These are phyloP conservation scores for Gila robusta DNA, from an alignment of 2,797 vertebrate species.

Conservation along the genomic window DNA sequence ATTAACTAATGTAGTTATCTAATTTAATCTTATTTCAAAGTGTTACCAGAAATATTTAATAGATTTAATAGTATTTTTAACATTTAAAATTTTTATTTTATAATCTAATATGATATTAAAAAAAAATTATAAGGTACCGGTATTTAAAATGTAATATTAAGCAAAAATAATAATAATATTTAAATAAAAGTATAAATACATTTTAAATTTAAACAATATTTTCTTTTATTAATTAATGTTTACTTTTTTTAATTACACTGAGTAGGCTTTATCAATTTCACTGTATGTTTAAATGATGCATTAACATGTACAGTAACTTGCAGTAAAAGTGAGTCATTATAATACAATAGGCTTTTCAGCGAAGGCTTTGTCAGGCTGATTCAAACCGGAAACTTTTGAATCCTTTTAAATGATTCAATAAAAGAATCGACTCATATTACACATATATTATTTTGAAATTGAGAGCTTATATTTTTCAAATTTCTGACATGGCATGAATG, in stretches of 20 bases:
- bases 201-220: neutral
- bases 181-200: too few species aligned
- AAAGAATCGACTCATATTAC: neutral
- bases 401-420: neutral
- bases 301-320: neutral
- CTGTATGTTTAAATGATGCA: too few species aligned
- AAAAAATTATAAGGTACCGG: neutral
- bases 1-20: neutral
- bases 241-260: neutral
- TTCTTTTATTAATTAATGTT: too few species aligned
- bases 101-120: too few species aligned
- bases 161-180: neutral
- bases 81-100: too few species aligned
- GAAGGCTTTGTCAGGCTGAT: neutral
- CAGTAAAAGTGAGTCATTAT: neutral
- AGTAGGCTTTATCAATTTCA: neutral
- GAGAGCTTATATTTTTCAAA: neutral
- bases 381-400: neutral
- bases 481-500: neutral
- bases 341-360: neutral
- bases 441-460: neutral
- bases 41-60: too few species aligned
- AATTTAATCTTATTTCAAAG: neutral
- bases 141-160: neutral
- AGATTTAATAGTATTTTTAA: too few species aligned